phyloP scores from a whole-genome alignment of 2,113 vertebrate genomes.

The Rhagologus leucostigma region DNA sequence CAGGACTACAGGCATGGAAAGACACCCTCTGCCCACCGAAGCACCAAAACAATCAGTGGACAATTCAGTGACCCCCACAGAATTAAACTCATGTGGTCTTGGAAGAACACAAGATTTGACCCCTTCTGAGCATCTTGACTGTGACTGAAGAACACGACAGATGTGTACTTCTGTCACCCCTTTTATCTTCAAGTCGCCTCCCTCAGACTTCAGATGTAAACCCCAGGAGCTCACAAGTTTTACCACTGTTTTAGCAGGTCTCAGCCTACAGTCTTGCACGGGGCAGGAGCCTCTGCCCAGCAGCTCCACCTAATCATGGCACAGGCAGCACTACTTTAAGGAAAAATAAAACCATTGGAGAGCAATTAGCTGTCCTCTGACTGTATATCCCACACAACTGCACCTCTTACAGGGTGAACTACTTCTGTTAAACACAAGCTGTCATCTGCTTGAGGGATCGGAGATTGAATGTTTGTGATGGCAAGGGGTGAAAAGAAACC shows the following conservation, averaged over 20 bases:
- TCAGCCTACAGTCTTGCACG: background rate
- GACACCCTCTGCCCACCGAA: background rate
- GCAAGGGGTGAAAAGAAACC: background rate
- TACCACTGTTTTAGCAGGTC: background rate
- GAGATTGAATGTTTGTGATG: background rate
- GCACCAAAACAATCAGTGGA: background rate
- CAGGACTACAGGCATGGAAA: background rate
- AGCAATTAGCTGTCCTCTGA: background rate
- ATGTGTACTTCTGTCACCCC: fast-evolving
- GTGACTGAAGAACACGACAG: fast-evolving
- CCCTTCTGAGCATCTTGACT: background rate
- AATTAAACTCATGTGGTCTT: fast-evolving
- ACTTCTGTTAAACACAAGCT: background rate
- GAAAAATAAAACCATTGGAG: background rate
- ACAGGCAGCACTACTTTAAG: background rate
- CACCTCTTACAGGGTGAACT: background rate
- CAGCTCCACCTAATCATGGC: background rate
- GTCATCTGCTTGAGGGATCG: background rate
- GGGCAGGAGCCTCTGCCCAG: background rate
- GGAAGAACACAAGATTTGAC: background rate
- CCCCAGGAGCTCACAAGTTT: background rate
- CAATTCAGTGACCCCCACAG: fast-evolving
- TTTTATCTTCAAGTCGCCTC: background rate
- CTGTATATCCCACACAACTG: background rate
- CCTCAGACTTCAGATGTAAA: background rate